A percentile compares a stretch with the other conserved stretches of the same genome.
phyloP scores from a whole-genome alignment of 92 coral and sea anemone species.

The Parazoanthus darwini region DNA sequence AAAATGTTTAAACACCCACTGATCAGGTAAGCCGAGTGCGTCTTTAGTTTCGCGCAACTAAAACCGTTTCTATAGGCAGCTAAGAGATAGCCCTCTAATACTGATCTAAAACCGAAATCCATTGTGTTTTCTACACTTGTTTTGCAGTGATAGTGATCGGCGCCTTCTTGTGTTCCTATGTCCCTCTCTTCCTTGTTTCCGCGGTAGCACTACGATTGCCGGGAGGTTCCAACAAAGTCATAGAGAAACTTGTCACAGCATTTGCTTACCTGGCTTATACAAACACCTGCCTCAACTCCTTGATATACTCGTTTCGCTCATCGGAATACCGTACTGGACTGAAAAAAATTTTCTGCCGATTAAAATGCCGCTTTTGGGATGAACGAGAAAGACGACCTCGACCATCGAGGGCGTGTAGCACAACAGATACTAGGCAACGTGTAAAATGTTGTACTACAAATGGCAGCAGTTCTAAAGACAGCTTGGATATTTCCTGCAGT shows the following conservation, averaged over 20 bases:
- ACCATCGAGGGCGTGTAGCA: not conserved
- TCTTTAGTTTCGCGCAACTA: no score
- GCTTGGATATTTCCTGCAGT: not conserved
- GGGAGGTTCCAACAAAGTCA: not conserved
- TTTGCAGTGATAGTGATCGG: not conserved
- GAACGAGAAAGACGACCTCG: not conserved
- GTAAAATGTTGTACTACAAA: not conserved
- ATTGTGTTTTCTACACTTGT: no score
- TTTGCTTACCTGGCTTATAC: conserved; percentile 2
- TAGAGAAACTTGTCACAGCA: not conserved
- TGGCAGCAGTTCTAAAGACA: not conserved
- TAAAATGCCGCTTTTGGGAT: not conserved
- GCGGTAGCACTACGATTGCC: not conserved
- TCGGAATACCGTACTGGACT: conserved; percentile 2
- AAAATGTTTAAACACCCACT: no score
- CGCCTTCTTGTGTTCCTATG: conserved; percentile 5
- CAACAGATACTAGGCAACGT: no score
- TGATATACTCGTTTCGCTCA: conserved; percentile 5
- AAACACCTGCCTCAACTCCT: conserved; percentile 12
- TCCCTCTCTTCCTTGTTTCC: conserved; percentile 7
- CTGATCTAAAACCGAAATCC: no score
- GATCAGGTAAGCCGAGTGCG: no score
- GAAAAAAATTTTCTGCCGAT: not conserved
- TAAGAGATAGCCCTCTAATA: no score
- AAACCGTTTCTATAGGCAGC: no score